Base-by-base conservation (phyloP, 2,888 invertebrate species). In the Scrobipalpa costella region DNA sequence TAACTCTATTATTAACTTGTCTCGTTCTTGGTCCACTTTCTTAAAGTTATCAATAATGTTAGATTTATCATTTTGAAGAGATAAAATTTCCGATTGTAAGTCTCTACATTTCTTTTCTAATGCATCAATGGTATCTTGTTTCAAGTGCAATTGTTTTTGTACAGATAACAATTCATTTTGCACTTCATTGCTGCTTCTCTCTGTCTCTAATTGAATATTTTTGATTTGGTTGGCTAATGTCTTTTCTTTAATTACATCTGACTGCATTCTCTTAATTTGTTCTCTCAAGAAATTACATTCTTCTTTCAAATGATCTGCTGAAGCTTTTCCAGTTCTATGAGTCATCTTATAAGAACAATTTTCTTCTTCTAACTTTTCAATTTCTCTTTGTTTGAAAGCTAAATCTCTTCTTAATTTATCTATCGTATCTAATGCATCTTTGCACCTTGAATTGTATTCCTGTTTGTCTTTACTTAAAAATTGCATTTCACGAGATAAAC, bases 151-250 rank as follows among this genome's bases (percentile, higher is more conserved):
- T 79, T 95, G 94, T 33, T 92, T 93, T 79, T 95, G 95, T 11
- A 93, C 84, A 68, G 93, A 90, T 49, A 93, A 75, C 44, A 96
- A 80, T 81, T 95, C 94, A 77, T 92, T 93, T 80, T 96, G 95
- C 63, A 94, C 90, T 70, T 95, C 95, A 63, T 92, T 90, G 66
- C 95, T 90, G 55, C 95, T 93, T 73, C 94, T 93, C 81, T 96
- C 96, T 5, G 95, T 95, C 89, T 96, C 95, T 73, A 95, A 93
- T 75, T 96, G 95, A 59, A 96, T 88, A 69, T 94, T 92, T 82
- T 96, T 96, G 63, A 85, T 87, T 81, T 92, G 92, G 75, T 79
- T 90, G 63, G 90, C 79, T 65, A 92, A 71, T 62, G 91, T 89
- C 77, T 92, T 92, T 69, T 90, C 90, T 74, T 86, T 90, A 19